A percentile compares a stretch with the other conserved stretches of the same genome.
These are phyloP conservation scores for Ctena decussata DNA, from an alignment of 2,888 invertebrate species.

Conservation along the genomic window DNA sequence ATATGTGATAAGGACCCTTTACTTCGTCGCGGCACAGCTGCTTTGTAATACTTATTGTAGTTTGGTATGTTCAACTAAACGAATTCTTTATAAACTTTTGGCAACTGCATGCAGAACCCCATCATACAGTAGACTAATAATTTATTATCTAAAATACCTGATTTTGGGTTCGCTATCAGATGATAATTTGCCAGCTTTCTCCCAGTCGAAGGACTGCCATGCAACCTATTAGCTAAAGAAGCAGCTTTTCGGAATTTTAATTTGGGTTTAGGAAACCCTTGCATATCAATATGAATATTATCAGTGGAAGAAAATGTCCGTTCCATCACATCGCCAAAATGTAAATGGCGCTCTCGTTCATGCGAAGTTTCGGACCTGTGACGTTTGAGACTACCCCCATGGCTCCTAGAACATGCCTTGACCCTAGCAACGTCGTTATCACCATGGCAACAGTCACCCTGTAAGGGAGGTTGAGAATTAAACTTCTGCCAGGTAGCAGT, in stretches of 20 bases:
- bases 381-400: slow-evolving; percentile 77
- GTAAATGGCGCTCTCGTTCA: slow-evolving; percentile 81
- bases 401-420: slow-evolving; percentile 37
- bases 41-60: too few species aligned
- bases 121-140: too few species aligned
- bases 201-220: slow-evolving; percentile 85
- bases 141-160: too few species aligned
- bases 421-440: slow-evolving; percentile 32
- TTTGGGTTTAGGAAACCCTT: slow-evolving; percentile 78
- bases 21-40: too few species aligned
- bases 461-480: slow-evolving; percentile 72
- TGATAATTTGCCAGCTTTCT: slow-evolving; percentile 85
- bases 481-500: slow-evolving; percentile 81
- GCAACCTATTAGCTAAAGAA: slow-evolving; percentile 82
- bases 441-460: slow-evolving; percentile 46
- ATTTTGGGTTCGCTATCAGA: slow-evolving; percentile 83
- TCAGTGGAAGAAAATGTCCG: slow-evolving; percentile 83
- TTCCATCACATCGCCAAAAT: slow-evolving; percentile 81
- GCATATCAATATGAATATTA: slow-evolving; percentile 82
- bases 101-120: too few species aligned
- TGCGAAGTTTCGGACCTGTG: slow-evolving; percentile 79
- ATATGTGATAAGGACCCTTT: too few species aligned
- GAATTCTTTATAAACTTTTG: too few species aligned
- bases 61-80: too few species aligned
- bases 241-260: slow-evolving; percentile 84